Evolutionary conservation across 53 echinoderm and acorn worm genomes (phyloP), one percentile per base, ranked within the genome.

Genomic region (Patiria pectinifera): DNA sequence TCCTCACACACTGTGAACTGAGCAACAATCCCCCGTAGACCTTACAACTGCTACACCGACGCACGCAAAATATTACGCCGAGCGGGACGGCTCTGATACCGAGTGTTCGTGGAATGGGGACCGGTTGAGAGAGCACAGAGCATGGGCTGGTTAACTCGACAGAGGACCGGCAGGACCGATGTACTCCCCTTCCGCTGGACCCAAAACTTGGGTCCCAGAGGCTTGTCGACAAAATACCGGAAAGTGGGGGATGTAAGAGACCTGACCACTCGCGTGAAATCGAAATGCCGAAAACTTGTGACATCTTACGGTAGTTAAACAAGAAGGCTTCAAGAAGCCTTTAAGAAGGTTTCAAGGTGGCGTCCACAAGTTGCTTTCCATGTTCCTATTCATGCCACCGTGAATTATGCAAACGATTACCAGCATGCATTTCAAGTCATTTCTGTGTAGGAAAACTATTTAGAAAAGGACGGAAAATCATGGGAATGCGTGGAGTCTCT

Each of bases 51-150:
- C 11, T 45, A 85, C 70, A 21, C 26, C 59, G 11, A 46, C 69
- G 45, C 44, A 12, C 59, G 25, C 24, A 60, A 43, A 71, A 71
- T 13, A 12, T 4, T 0, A 69, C 1, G 12, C 26, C 45, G 69
- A 47, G 43, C 35, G 75, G 46, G 22, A 86, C 49, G 75, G 70
- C 14, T 66, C 19, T 14, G 14, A 18, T 22, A 16, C 84, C n/a
- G 85, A 44, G 80, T 15, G 13, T 11, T 66, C 66, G 66, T 48
- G 69, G n/a, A 62, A 75, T 75, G 5, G 62, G 18, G 66, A 90
- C 81, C 80, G 90, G 90, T 90, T 90, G 82, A 80, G 44, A 80
- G 66, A 18, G 5, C 76, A 79, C 79, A 61, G 15, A 66, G 81
- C 90, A 45, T 82, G 63, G 80, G 48, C 66, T 81, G 14, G 7